Evolutionary conservation across 2,888 invertebrate genomes (phyloP), one percentile per base, ranked within the genome.

Genomic region (Chymomyza amoena): DNA sequence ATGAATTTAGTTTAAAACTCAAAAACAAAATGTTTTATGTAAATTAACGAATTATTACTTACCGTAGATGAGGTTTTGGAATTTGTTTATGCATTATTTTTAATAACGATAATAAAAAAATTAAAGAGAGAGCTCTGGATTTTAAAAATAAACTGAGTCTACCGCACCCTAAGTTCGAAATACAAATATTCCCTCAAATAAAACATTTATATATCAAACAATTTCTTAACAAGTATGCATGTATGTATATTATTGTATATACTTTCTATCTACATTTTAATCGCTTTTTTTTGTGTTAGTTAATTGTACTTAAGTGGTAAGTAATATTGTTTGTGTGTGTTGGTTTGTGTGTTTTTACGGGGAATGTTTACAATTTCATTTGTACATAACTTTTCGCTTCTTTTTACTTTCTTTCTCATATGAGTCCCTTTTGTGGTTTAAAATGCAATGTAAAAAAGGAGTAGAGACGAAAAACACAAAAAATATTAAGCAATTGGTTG

Each of bases 341-440:
- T n/a, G n/a, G 59, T 68, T 59, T 45, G 39, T 45, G 39, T 45
- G 39, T 45, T 4, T 45, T 4, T 45, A 45, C 39, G 39, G 39
- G 39, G 39, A 4, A 61, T n/a, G 60, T 76, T 69, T 70, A 75
- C 69, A 76, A 72, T 72, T 76, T 81, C 74, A 85, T 81, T 84
- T 82, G 81, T 89, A 87, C 86, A 81, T 82, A 88, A 89, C 84
- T 87, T 88, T 90, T 87, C 80, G 87, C 84, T 90, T 90, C 85
- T 89, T 89, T 88, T 89, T 90, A 88, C 88, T 89, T 90, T 90
- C 89, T 89, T 90, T 90, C 86, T 90, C 89, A 87, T 89, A 87
- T 82, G 90, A 89, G 81, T 89, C 84, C 84, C 90, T 90, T 89
- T 87, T 85, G 87, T 86, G 77, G 83, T 84, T 74, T 84, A 66